Evolutionary conservation across 2,113 vertebrate genomes (phyloP), one percentile per base, ranked within the genome.

Genomic region (Herpetotheres cachinnans): DNA sequence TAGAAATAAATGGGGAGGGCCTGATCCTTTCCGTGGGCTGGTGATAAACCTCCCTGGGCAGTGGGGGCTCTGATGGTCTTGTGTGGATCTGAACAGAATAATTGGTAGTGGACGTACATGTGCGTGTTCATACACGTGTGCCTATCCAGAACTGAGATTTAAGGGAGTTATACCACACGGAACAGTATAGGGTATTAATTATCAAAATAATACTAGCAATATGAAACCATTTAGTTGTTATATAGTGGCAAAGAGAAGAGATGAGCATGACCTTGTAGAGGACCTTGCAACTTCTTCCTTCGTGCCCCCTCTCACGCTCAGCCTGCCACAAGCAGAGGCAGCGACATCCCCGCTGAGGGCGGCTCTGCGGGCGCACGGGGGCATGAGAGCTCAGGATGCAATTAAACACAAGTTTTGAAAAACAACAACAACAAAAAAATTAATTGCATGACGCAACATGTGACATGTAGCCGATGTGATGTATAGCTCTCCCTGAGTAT

Each of bases 91-190:
- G 38, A 61, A 25, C 38, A n/a, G 55, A 34, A 36, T 16, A 4
- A 38, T 11, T 6, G 16, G 16, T 7, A 13, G 8, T 6, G 32
- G 38, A 5, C 22, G 1, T 16, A 12, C 3, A 1, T 8, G 8
- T 19, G 50, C 18, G 18, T 19, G 29, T 34, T 9, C 7, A 13
- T 6, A 8, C 7, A 7, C 1, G 10, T 10, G 36, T 54, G 38
- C 34, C 2, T 9, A 19, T 15, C 25, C 50, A 0, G 13, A 25
- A 16, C 2, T 7, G 36, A 9, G 42, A 38, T 24, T 49, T n/a
- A 18, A 40, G 30, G 69, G 54, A 29, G 19, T 10, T 11, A 2
- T 2, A 3, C 0, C 7, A 4, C 54, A 7, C 6, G 3, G 47
- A n/a, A 15, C 7, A 3, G 11, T 13, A 9, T 12, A 12, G n/a